phyloP scores from a whole-genome alignment of 1,140 invertebrate genomes.

The Brachionus rotundiformis region DNA sequence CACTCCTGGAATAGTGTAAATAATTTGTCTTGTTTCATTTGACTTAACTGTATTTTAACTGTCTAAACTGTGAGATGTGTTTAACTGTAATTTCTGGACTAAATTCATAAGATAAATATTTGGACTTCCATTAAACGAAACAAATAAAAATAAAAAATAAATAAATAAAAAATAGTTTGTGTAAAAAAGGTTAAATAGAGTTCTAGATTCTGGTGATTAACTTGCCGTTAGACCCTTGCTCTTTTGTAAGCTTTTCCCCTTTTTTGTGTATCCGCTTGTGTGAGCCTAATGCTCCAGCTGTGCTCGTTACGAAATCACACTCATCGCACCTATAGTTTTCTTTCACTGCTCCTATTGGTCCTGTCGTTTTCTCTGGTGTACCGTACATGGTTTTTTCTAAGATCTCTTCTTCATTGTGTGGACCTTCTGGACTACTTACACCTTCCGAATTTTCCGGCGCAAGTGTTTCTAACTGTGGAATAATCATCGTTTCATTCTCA shows the following conservation, averaged over 20 bases:
- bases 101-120: neutral
- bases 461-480: neutral
- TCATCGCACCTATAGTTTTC: neutral
- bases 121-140: neutral
- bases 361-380: neutral
- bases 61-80: neutral
- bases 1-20: neutral
- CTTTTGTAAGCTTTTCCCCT: neutral
- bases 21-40: neutral
- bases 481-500: neutral
- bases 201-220: neutral
- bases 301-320: neutral
- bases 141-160: neutral
- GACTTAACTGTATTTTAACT: neutral
- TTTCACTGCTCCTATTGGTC: neutral
- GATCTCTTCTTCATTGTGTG: constrained; percentile 5
- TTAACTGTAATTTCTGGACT: neutral
- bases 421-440: neutral
- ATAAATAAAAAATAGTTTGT: neutral
- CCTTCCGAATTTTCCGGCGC: neutral
- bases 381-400: constrained; percentile 1
- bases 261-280: neutral
- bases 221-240: neutral
- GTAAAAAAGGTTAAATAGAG: neutral
- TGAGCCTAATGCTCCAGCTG: neutral